These are phyloP conservation scores for Laupala kohalensis DNA, from an alignment of 1,140 invertebrate species.

Conservation along the genomic window DNA sequence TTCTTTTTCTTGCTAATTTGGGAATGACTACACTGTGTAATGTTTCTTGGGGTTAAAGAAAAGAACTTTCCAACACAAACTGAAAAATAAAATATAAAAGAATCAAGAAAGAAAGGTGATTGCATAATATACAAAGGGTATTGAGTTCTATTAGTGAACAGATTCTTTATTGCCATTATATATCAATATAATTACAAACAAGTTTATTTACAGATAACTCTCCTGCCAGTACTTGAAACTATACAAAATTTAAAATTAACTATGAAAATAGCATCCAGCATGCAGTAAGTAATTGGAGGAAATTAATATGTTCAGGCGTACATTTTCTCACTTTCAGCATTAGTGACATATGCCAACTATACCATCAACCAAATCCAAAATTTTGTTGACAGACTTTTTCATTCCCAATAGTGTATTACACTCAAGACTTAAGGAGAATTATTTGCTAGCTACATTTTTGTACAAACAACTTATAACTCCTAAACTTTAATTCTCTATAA, in stretches of 20 bases:
- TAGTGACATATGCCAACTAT: too few relatives aligned
- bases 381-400: not conserved
- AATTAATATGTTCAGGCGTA: too few relatives aligned
- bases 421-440: not conserved
- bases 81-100: too few relatives aligned
- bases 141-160: not conserved
- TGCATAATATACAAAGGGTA: too few relatives aligned
- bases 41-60: too few relatives aligned
- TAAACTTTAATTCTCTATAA: too few relatives aligned
- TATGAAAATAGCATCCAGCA: not conserved
- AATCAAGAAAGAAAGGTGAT: too few relatives aligned
- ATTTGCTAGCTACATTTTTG: not conserved
- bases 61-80: too few relatives aligned
- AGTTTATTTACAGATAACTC: not conserved
- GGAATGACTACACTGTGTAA: too few relatives aligned
- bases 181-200: not conserved
- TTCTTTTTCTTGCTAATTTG: too few relatives aligned
- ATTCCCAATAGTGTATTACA: not conserved
- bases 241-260: not conserved
- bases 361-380: not conserved
- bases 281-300: not conserved
- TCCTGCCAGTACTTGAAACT: not conserved
- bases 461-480: not conserved
- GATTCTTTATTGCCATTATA: not conserved
- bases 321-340: too few relatives aligned